Evolutionary conservation across 1,140 invertebrate genomes (phyloP).

Genomic region (Harpegnathos saltator): DNA sequence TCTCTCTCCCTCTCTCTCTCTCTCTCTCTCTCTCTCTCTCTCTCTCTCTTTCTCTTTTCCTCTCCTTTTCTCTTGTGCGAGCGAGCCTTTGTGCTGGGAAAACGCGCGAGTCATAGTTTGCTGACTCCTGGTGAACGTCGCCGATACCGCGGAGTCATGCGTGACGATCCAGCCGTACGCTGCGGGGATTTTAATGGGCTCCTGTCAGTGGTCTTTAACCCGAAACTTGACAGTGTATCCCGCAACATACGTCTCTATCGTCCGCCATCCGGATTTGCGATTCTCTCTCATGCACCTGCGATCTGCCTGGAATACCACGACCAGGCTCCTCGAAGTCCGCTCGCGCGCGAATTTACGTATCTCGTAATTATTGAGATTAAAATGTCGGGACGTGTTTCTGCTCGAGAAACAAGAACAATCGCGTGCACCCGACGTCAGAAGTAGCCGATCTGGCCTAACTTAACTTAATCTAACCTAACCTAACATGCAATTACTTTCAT

Average conservation of each 20-base stretch:
- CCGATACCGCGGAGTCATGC: conserved; percentile 55
- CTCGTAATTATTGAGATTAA: background rate
- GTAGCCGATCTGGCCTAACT: too few relatives aligned
- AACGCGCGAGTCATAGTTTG: conserved; percentile 54
- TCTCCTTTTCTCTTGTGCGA: background rate
- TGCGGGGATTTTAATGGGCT: conserved; percentile 46
- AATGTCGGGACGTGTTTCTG: too few relatives aligned
- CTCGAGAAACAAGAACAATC: too few relatives aligned
- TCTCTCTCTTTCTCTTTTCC: too few relatives aligned
- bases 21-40: background rate
- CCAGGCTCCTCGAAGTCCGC: too few relatives aligned
- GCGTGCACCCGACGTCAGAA: too few relatives aligned
- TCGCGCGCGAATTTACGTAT: background rate
- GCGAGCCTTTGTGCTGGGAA: conserved; percentile 46
- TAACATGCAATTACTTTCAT: too few relatives aligned
- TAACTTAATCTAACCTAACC: too few relatives aligned
- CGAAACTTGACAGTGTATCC: conserved; percentile 38
- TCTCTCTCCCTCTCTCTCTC: too few relatives aligned
- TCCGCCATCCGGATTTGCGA: background rate
- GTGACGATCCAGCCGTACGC: conserved; percentile 13
- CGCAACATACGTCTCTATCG: conserved; percentile 30
- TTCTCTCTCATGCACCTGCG: background rate
- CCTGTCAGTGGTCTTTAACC: conserved; percentile 47
- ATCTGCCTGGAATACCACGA: background rate
- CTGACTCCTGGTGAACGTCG: conserved; percentile 42